phyloP scores from a whole-genome alignment of 2,888 invertebrate genomes.

The Brassicogethes aeneus region DNA sequence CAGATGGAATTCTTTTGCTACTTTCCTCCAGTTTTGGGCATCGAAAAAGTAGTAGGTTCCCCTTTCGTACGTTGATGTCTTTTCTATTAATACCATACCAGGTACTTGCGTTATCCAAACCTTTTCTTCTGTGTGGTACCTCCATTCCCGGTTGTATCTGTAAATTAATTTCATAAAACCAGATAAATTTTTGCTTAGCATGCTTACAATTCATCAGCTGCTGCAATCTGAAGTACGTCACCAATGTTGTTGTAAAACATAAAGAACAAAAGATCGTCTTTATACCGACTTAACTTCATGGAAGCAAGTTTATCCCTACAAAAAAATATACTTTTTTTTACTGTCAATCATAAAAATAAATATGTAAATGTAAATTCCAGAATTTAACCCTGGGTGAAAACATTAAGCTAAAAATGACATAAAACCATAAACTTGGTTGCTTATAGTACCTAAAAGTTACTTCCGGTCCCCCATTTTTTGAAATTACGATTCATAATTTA shows the following conservation, averaged over 20 bases:
- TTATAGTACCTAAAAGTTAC: no score
- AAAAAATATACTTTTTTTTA: no score
- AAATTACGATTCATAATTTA: no score
- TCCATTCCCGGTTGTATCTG: constrained; percentile 97
- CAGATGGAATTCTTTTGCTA: constrained; percentile 96
- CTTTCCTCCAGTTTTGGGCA: constrained; percentile 98
- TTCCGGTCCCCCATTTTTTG: no score
- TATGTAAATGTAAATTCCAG: no score
- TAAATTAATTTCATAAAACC: constrained; percentile 7
- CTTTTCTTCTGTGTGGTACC: constrained; percentile 98
- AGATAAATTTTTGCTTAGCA: not conserved
- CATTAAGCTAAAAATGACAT: no score
- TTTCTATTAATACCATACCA: constrained; percentile 88
- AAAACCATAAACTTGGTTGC: no score
- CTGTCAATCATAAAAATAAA: no score
- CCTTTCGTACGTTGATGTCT: constrained; percentile 92
- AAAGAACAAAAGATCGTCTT: constrained; percentile 98
- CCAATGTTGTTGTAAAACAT: constrained; percentile 99
- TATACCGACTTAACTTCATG: constrained; percentile 92
- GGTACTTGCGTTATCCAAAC: constrained; percentile 98
- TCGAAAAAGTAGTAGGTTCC: constrained; percentile 99
- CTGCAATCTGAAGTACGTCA: constrained; percentile 95
- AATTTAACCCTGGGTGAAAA: no score
- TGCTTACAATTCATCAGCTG: constrained; percentile 92
- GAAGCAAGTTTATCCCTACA: constrained; percentile 86